Evolutionary conservation across 2,113 vertebrate genomes (phyloP).

Genomic region (Neotoma lepida): DNA sequence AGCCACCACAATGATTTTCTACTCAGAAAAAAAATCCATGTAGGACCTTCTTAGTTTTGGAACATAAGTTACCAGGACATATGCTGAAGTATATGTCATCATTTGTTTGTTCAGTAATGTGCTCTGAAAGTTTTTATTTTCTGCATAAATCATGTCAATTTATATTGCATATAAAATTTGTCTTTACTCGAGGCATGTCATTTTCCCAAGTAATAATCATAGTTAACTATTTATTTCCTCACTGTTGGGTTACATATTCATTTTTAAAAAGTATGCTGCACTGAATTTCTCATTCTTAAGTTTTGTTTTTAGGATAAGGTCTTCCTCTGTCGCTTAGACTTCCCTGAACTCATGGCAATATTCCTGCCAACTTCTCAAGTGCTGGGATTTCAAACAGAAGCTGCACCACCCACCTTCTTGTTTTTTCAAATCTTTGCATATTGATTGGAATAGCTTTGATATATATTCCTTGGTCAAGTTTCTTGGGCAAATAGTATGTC

Average conservation of each 20-base stretch:
- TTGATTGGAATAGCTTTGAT: background rate
- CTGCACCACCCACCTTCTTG: background rate
- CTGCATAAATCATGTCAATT: background rate
- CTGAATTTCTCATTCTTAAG: background rate
- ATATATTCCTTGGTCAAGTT: background rate
- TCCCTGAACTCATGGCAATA: background rate
- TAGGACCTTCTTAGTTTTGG: slow-evolving; percentile 23
- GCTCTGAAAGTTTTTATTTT: background rate
- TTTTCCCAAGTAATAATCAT: background rate
- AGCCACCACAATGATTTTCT: background rate
- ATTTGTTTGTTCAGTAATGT: background rate
- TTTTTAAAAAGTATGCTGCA: background rate
- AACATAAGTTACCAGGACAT: background rate
- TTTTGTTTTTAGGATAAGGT: background rate
- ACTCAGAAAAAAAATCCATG: background rate
- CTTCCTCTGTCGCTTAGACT: background rate
- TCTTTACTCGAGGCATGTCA: background rate
- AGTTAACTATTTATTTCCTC: slow-evolving; percentile 2
- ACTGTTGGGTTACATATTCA: background rate
- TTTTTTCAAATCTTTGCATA: background rate
- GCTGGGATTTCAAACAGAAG: background rate
- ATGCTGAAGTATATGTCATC: background rate
- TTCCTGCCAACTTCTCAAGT: background rate
- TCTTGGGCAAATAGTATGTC: background rate
- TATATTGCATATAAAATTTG: background rate